Evolutionary conservation across 2,888 invertebrate genomes (phyloP), one percentile per base, ranked within the genome.

Genomic region (Diarsia mendica): DNA sequence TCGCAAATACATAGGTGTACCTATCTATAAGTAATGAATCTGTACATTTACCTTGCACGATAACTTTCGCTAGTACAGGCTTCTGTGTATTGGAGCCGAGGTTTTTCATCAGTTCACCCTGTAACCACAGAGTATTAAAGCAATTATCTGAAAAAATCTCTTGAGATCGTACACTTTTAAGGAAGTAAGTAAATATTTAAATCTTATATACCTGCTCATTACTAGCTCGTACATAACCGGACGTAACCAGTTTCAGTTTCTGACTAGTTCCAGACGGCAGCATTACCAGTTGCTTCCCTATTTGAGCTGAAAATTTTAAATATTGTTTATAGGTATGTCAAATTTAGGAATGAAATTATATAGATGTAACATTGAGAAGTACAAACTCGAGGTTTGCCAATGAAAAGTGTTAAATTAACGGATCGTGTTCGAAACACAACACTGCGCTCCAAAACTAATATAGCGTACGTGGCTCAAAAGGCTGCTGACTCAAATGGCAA

Each of bases 251-350:
- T 87, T 95, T 97, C 84, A 93, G 92, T 92, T 93, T 97, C 81
- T 94, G 94, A 61, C 91, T 93, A 82, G 91, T 94, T 85, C 89
- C 87, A 1, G 93, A 85, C 0, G 95, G 94, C 88, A 96, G 84
- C 91, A 95, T 92, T 23, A 96, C 92, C 18, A 95, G 81, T 81
- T 96, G 95, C 74, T 96, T 95, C 4, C 95, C 96, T 66, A 95
- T 90, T 91, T 95, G 94, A 74, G 96, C 96, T 95, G 90, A 9
- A 90, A 93, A 20, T 71, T 15, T 58, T 67, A 73, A 66, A 33
- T 20, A 0, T 15, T 58, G 20, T n/a, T 44, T 39, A 39, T 39
- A 39, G 3, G 2, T 39, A 39, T n/a, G n/a, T n/a, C n/a, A 39
- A 39, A 39, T 39, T 39, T 39, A 3, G 39, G 39, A 39, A 39